Evolutionary conservation across 2,113 vertebrate species (phyloP).

Genomic region (Paedocypris sp.): DNA sequence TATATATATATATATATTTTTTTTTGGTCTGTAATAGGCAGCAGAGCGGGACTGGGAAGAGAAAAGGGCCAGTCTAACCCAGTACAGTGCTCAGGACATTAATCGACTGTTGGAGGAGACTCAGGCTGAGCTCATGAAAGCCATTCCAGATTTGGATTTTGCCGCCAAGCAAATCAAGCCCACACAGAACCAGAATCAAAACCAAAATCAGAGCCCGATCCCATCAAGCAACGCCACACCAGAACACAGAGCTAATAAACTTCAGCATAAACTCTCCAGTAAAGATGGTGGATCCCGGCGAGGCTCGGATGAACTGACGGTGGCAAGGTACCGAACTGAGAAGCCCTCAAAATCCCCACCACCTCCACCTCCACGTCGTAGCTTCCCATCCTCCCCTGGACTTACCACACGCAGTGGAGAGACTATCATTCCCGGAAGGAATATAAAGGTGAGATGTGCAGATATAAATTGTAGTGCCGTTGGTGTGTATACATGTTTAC

Average conservation of each 20-base stretch:
- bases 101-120: constrained; percentile 95
- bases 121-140: constrained; percentile 94
- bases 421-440: constrained; percentile 82
- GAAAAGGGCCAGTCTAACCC: constrained; percentile 86
- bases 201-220: constrained; percentile 20
- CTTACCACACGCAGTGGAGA: constrained; percentile 86
- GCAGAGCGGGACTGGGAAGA: constrained; percentile 97
- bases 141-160: constrained; percentile 93
- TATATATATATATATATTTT: background rate
- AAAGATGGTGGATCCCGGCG: constrained; percentile 76
- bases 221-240: constrained; percentile 52
- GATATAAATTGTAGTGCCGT: background rate
- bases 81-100: constrained; percentile 95
- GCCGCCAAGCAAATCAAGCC: constrained; percentile 80
- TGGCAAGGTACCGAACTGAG: constrained; percentile 86
- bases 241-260: constrained; percentile 77
- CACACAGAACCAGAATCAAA: constrained; percentile 24
- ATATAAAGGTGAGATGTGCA: constrained; percentile 52
- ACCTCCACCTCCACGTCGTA: constrained; percentile 83
- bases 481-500: background rate
- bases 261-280: constrained; percentile 71
- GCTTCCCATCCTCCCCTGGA: constrained; percentile 88
- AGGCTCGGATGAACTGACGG: constrained; percentile 88
- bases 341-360: constrained; percentile 95
- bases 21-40: constrained; percentile 55